Base-by-base conservation (phyloP, 2,797 vertebrate genomes). In the Onychomys torridus region DNA sequence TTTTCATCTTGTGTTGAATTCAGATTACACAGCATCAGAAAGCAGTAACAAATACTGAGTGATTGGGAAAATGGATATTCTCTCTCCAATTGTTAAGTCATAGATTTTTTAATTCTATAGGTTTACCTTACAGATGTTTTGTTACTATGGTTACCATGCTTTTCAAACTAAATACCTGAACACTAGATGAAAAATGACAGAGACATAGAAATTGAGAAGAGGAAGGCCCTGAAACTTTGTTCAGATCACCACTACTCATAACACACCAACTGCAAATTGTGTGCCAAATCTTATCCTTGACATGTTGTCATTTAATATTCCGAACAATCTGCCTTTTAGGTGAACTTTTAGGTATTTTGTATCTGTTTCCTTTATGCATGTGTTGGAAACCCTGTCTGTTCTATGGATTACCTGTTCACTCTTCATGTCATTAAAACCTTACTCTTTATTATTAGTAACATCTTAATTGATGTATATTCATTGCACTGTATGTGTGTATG, bases 81-180 rank as follows among this genome's bases (percentile, higher is more conserved):
- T 49, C 5, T 86, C 49, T 71, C 1, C 32, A 49, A 32, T 89
- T 67, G 40, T 14, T 63, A 76, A 89, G 13, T 76, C 69, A 81
- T 1, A 17, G 63, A 84, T 67, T 95, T 78, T 88, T 77, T 73
- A 92, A 82, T 79, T 59, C 43, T 85, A 71, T 1, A 67, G 49
- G 61, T 75, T 94, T 91, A 77, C 34, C 67, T 82, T 92, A 46
- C 75, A 91, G 46, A 27, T 73, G 21, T 73, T 75, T 88, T 52
- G 77, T 86, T 83, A 25, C 79, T 78, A 84, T 93, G 79, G 69
- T n/a, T 96, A 79, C 73, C 16, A 23, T 61, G 19, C 16, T 92
- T 90, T 83, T 67, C 52, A 95, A 89, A 90, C 40, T 77, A 84
- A 84, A 96, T 82, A 61, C 49, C 23, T 49, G 55, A 96, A 78